Percentiles rank a stretch among this genome's conserved stretches.
These are phyloP conservation scores for Rhyacophila evoluta DNA, from an alignment of 2,888 invertebrate genomes.

Conservation along the genomic window DNA sequence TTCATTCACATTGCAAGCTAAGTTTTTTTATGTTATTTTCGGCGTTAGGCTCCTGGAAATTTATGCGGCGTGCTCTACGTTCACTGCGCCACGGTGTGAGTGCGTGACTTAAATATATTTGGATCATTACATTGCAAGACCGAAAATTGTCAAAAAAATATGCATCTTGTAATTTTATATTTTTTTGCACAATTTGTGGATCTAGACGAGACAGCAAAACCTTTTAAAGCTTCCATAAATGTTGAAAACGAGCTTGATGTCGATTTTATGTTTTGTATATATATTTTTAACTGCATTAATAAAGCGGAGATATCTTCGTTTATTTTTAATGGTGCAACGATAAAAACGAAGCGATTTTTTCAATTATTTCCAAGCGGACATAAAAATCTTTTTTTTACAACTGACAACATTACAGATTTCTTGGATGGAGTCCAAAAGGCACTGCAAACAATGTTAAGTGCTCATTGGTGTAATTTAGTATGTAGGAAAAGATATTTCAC, in stretches of 20 bases:
- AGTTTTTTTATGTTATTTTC: too few relatives aligned
- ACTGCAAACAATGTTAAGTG: neutral
- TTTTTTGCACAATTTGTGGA: too few relatives aligned
- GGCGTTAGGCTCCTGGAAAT: too few relatives aligned
- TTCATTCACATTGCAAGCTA: too few relatives aligned
- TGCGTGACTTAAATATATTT: too few relatives aligned
- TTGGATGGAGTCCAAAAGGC: neutral
- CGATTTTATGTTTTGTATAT: neutral
- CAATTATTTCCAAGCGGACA: neutral
- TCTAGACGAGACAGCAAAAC: too few relatives aligned
- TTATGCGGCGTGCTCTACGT: too few relatives aligned
- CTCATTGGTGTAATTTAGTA: neutral
- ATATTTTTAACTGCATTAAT: neutral
- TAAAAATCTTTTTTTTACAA: slow-evolving; percentile 13
- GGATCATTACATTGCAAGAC: too few relatives aligned
- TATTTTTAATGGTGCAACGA: neutral
- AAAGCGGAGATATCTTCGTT: neutral
- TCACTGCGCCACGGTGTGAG: too few relatives aligned
- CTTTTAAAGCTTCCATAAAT: neutral
- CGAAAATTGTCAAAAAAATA: too few relatives aligned
- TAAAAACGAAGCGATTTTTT: neutral
- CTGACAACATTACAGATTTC: slow-evolving; percentile 18
- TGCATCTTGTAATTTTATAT: too few relatives aligned
- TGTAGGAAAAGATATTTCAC: neutral
- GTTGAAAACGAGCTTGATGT: neutral